Percentiles rank a stretch among this genome's conserved stretches.
These are phyloP conservation scores for Antheraea mylitta DNA, from an alignment of 1,140 invertebrate species.

Conservation along the genomic window DNA sequence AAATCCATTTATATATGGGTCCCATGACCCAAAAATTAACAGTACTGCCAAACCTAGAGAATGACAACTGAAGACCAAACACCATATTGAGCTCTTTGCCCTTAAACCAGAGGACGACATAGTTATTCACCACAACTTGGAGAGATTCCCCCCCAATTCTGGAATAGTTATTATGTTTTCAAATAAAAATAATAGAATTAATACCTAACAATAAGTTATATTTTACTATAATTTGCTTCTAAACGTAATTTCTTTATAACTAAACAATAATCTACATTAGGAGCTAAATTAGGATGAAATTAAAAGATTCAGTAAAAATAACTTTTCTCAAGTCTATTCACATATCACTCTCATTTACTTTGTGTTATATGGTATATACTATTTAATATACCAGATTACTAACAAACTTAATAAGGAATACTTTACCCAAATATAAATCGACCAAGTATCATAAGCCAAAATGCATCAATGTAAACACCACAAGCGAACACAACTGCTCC, in stretches of 20 bases:
- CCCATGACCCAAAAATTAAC: constrained; percentile 97
- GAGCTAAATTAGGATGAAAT: no score
- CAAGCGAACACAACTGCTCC: constrained; percentile 94
- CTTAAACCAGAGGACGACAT: constrained; percentile 98
- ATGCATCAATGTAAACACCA: constrained; percentile 89
- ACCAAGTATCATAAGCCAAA: constrained; percentile 96
- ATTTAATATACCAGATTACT: no score
- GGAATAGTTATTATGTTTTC: constrained; percentile 37
- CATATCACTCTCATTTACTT: no score
- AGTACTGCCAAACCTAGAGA: constrained; percentile 95
- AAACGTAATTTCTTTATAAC: no score
- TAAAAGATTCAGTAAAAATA: no score
- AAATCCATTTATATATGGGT: constrained; percentile 89
- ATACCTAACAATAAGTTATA: no score
- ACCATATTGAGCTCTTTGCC: constrained; percentile 99
- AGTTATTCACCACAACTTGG: constrained; percentile 98
- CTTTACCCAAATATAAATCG: constrained; percentile 97
- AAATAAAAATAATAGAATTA: no score
- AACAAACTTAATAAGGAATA: not conserved
- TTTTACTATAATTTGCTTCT: no score
- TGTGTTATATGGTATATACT: no score
- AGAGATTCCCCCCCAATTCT: constrained; percentile 97
- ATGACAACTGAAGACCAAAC: constrained; percentile 95
- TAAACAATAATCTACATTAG: no score
- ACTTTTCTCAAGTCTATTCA: no score